A percentile compares a stretch with the other conserved stretches of the same genome.
Conservation (phyloP, 2,113 vertebrate genomes). For the Corythaeola cristata region DNA sequence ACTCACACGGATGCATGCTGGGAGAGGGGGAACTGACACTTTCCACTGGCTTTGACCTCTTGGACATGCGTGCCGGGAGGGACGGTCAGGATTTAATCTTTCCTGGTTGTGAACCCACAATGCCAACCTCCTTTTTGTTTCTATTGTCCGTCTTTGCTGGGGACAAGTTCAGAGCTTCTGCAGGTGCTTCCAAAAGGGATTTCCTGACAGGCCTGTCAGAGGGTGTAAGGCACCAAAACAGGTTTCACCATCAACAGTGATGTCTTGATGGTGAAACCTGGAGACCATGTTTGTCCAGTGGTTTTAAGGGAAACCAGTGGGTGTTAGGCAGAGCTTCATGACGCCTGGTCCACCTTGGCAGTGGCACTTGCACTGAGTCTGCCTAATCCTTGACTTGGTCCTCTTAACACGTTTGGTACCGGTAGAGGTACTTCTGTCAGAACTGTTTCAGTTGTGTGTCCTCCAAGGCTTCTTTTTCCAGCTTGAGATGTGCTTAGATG, state of each 20-base stretch:
- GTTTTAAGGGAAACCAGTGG: not conserved
- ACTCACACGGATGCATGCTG: not conserved
- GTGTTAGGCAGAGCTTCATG: not conserved
- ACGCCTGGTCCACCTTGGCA: not conserved
- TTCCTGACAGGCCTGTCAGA: not conserved
- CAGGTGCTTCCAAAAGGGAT: not conserved
- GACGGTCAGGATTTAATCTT: not conserved
- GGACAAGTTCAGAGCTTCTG: not conserved
- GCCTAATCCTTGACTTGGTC: not conserved
- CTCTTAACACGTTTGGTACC: not conserved
- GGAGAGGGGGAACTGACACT: not conserved
- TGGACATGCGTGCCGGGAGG: not conserved
- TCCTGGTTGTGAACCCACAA: not conserved
- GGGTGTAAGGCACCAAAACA: not conserved
- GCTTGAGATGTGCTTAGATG: not conserved
- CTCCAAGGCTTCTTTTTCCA: not conserved
- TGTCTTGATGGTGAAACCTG: not conserved
- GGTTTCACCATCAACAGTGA: not conserved
- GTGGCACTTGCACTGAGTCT: not conserved
- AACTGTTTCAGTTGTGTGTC: not conserved
- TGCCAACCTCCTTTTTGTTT: not conserved
- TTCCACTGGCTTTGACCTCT: not conserved
- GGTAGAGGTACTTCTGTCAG: not conserved
- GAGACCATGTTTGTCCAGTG: fast-evolving
- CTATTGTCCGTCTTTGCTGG: not conserved